These are phyloP conservation scores for Pinctada fucata DNA, from an alignment of 2,888 invertebrate species.

Conservation along the genomic window DNA sequence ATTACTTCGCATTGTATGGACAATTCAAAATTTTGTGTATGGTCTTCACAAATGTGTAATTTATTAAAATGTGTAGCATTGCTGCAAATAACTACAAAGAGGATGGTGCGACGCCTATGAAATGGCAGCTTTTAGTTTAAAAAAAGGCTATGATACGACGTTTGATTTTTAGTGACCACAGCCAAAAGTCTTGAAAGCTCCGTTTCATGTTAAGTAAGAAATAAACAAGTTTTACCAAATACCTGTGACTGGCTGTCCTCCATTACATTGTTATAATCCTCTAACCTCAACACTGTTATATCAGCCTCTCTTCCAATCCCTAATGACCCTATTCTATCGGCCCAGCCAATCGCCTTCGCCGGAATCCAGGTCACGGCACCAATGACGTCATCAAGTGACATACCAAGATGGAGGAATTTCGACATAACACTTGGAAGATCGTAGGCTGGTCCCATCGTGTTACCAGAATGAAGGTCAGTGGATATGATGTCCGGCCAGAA, in stretches of 20 bases:
- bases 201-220: conserved; percentile 22
- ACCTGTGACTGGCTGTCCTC: conserved; percentile 65
- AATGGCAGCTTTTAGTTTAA: too few relatives aligned
- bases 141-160: neutral
- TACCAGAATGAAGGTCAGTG: conserved; percentile 65
- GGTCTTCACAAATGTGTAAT: too few relatives aligned
- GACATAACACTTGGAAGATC: conserved; percentile 69
- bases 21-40: too few relatives aligned
- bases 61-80: too few relatives aligned
- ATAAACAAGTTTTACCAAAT: too few relatives aligned
- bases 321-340: conserved; percentile 52
- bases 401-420: conserved; percentile 67
- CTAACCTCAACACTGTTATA: conserved; percentile 63
- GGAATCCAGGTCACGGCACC: conserved; percentile 63
- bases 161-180: neutral
- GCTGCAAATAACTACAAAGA: too few relatives aligned
- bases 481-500: conserved; percentile 70
- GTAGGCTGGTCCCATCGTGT: conserved; percentile 65
- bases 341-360: conserved; percentile 58
- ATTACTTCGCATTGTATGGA: too few relatives aligned
- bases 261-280: conserved; percentile 54
- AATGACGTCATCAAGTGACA: conserved; percentile 66
- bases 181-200: neutral
- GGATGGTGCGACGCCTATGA: too few relatives aligned
- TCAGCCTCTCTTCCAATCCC: conserved; percentile 62